phyloP scores from a whole-genome alignment of 2,797 vertebrate species.

The Phrynocephalus vlangalii region DNA sequence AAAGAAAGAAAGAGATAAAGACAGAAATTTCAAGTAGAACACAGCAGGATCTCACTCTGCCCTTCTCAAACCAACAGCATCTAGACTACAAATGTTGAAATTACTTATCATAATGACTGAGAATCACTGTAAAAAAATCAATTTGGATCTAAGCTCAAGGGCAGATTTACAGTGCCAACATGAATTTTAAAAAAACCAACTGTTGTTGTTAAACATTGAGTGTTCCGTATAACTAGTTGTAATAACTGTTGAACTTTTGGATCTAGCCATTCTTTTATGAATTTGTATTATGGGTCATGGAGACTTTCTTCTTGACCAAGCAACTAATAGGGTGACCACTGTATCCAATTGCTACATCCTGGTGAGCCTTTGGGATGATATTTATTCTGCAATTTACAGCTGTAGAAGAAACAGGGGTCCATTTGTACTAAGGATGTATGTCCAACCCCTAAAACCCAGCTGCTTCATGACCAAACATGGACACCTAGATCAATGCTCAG shows the following conservation, averaged over 20 bases:
- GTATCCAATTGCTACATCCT: no score
- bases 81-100: not conserved
- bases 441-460: no score
- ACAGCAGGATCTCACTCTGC: not conserved
- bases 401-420: no score
- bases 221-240: not conserved
- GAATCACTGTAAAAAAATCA: not conserved
- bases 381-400: no score
- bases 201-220: no score
- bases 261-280: not conserved
- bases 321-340: not conserved
- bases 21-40: not conserved
- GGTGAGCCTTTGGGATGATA: not conserved
- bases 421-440: no score
- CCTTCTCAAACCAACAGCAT: not conserved
- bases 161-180: not conserved
- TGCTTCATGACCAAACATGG: no score
- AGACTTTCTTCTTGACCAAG: not conserved
- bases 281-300: not conserved
- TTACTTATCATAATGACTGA: constrained; percentile 23
- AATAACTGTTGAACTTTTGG: not conserved
- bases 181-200: not conserved
- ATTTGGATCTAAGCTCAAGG: constrained; percentile 7
- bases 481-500: no score
- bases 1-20: constrained; percentile 10